Percentiles rank a stretch among this genome's conserved stretches.
Conservation (phyloP, 2,888 invertebrate species). For the Hydrotaea diabolus region DNA sequence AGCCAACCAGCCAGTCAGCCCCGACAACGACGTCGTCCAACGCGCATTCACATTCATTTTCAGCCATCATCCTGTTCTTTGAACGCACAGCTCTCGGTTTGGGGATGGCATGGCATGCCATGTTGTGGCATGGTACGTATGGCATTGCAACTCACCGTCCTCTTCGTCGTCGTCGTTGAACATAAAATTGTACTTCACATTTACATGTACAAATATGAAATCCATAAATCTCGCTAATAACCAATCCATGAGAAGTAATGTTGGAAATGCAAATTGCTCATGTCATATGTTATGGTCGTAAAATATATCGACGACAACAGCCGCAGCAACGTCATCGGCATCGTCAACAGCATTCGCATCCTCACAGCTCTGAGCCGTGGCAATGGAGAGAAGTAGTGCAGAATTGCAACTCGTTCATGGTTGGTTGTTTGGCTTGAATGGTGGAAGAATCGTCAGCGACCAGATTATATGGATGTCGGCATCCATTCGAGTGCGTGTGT, state of each 20-base stretch:
- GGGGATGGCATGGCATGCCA: conserved; percentile 38
- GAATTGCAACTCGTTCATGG: conserved; percentile 14
- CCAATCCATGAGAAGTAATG: conserved; percentile 78
- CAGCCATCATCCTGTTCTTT: conserved; percentile 13
- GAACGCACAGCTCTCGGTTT: conserved; percentile 14
- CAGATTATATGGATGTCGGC: background rate
- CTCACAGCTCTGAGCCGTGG: background rate
- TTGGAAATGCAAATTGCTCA: conserved; percentile 81
- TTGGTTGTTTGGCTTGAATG: conserved; percentile 16
- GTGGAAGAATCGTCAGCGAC: conserved; percentile 10
- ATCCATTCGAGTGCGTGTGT: background rate
- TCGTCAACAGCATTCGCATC: conserved; percentile 5
- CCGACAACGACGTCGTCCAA: conserved; percentile 46
- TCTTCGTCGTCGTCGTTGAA: conserved; percentile 36
- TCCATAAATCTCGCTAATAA: conserved; percentile 80
- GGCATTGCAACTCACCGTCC: conserved; percentile 15
- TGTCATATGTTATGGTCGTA: conserved; percentile 74
- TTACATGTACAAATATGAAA: conserved; percentile 77
- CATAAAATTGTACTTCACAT: conserved; percentile 62
- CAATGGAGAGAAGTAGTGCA: conserved; percentile 8
- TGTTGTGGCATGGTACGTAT: conserved; percentile 54
- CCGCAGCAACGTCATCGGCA: conserved; percentile 8
- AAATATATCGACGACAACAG: conserved; percentile 66
- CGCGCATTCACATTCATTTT: conserved; percentile 41
- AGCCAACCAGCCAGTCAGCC: no score